These are phyloP conservation scores for Gymnothorax javanicus DNA, from an alignment of 2,797 vertebrate genomes.

Conservation along the genomic window DNA sequence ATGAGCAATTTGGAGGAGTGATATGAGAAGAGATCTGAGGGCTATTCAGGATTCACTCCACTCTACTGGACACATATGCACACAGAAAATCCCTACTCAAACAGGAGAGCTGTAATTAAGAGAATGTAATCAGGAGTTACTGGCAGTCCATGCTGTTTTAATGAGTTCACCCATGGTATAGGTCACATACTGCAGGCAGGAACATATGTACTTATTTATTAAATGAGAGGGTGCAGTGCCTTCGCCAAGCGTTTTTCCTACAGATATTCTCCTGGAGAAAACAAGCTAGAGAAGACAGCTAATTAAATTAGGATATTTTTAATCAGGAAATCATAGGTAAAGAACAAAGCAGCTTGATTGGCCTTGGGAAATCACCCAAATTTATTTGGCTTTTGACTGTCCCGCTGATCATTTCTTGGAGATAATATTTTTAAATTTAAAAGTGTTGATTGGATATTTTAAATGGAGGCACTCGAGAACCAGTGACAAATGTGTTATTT, in stretches of 20 bases:
- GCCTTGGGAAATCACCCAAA: conserved; percentile 48
- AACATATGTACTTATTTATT: neutral
- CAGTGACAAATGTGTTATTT: conserved; percentile 60
- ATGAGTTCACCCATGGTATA: neutral
- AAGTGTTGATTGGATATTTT: conserved; percentile 75
- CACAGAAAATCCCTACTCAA: neutral
- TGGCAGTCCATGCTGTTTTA: neutral
- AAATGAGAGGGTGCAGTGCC: neutral
- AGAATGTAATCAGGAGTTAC: neutral
- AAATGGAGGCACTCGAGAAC: conserved; percentile 52
- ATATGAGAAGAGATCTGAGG: neutral
- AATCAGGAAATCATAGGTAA: neutral
- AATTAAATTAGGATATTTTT: conserved; percentile 10
- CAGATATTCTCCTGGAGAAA: neutral
- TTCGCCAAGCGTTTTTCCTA: conserved; percentile 2
- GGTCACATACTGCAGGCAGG: neutral
- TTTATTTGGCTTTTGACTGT: conserved; percentile 63
- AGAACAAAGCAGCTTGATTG: conserved; percentile 11
- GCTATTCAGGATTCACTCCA: neutral
- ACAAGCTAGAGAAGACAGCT: neutral
- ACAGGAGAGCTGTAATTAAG: neutral
- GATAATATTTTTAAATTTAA: conserved; percentile 68
- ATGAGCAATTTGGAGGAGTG: neutral
- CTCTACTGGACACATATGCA: neutral
- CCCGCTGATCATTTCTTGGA: conserved; percentile 64